These are phyloP conservation scores for Gymnocephalus cernua DNA, from an alignment of 2,113 vertebrate genomes.

Conservation along the genomic window DNA sequence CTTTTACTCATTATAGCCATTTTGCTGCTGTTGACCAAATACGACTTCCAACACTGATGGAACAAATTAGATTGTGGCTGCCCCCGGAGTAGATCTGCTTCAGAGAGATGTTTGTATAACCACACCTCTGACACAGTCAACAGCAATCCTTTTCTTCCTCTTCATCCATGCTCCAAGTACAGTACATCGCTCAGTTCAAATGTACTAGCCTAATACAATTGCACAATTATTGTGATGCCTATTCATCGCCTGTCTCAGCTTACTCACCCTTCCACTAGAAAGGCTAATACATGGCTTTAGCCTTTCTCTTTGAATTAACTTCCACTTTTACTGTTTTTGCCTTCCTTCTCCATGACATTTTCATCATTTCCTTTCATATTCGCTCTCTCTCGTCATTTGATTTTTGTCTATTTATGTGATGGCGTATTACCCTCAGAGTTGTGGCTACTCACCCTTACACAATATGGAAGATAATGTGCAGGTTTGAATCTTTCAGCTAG, in stretches of 20 bases:
- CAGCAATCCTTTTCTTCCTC: neutral
- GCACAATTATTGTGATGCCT: conserved; percentile 57
- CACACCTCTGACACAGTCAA: conserved; percentile 25
- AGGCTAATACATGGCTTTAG: conserved; percentile 64
- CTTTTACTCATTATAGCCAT: neutral
- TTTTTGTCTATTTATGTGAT: conserved; percentile 41
- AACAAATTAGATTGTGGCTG: conserved; percentile 5
- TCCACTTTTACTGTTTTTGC: conserved; percentile 15
- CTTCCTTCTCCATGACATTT: conserved; percentile 55
- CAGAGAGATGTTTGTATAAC: conserved; percentile 16
- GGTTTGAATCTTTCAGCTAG: conserved; percentile 33
- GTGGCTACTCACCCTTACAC: conserved; percentile 46
- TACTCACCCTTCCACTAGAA: conserved; percentile 40
- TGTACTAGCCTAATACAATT: conserved; percentile 68
- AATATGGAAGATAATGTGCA: conserved; percentile 42
- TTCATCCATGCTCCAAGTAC: conserved; percentile 27
- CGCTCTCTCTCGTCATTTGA: conserved; percentile 14
- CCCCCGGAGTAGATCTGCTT: conserved; percentile 9
- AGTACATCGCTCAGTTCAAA: conserved; percentile 39
- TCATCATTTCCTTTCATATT: conserved; percentile 39
- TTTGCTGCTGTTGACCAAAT: neutral
- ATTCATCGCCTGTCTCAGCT: conserved; percentile 44
- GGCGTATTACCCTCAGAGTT: conserved; percentile 16
- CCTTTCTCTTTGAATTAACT: conserved; percentile 49
- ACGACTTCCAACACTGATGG: neutral